Conservation (phyloP, 2,888 invertebrate genomes). For the Cheilosia impressa region DNA sequence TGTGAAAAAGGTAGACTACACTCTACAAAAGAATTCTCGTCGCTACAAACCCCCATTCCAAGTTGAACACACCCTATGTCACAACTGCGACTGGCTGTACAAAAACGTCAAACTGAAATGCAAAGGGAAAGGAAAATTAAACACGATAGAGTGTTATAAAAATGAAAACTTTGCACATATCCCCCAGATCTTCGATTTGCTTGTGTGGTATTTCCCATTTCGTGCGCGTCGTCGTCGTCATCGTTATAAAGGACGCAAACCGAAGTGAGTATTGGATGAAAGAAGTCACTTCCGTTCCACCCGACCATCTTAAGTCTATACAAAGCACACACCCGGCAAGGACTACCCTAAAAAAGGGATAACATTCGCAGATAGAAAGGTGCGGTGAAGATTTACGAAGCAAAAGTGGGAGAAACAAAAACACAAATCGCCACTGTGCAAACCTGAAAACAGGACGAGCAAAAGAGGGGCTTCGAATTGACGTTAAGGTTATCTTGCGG, state of each 20-base stretch:
- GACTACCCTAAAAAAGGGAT: conserved; percentile 37
- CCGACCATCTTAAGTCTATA: not conserved
- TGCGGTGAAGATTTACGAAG: conserved; percentile 48
- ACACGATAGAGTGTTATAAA: conserved; percentile 57
- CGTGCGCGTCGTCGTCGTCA: conserved; percentile 19
- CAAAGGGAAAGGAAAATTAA: conserved; percentile 53
- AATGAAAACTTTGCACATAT: conserved; percentile 52
- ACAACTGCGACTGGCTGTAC: not conserved
- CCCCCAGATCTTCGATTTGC: conserved; percentile 47
- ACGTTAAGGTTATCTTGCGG: conserved; percentile 74
- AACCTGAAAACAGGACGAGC: conserved; percentile 29
- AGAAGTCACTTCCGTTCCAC: not conserved
- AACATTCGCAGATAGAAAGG: conserved; percentile 38
- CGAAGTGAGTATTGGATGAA: conserved; percentile 4
- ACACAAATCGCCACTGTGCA: conserved; percentile 23
- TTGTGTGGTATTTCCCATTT: conserved; percentile 54
- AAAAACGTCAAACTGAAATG: conserved; percentile 26
- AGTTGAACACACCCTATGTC: not conserved
- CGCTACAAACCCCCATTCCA: not conserved
- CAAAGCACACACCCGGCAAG: conserved; percentile 7
- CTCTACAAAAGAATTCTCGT: no score
- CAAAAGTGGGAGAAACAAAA: conserved; percentile 17
- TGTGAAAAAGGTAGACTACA: no score
- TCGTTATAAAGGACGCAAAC: not conserved
- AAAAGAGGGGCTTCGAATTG: conserved; percentile 69